phyloP scores from a whole-genome alignment of 2,888 invertebrate species.

The Lottia scabra region DNA sequence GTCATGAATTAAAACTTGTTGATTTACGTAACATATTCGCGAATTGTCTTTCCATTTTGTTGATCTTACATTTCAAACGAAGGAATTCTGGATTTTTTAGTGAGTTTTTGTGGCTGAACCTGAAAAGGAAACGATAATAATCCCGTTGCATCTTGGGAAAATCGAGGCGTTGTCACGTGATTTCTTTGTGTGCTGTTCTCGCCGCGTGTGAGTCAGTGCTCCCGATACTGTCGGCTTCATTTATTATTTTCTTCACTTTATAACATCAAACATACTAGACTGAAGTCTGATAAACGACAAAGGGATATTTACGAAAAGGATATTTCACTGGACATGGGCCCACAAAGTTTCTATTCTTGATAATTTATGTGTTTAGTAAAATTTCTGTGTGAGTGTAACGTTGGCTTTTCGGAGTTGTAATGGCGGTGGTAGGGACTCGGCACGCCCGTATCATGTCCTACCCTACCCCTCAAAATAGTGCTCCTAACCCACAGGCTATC shows the following conservation, averaged over 20 bases:
- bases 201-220: conserved; percentile 65
- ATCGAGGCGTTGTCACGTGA: conserved; percentile 66
- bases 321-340: conserved; percentile 21
- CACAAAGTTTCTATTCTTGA: conserved; percentile 30
- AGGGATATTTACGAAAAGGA: neutral
- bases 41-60: too few relatives aligned
- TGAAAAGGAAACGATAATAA: conserved; percentile 3
- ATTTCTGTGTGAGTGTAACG: conserved; percentile 37
- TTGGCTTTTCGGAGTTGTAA: conserved; percentile 64
- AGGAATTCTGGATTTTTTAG: neutral
- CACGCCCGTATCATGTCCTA: conserved; percentile 78
- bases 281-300: neutral
- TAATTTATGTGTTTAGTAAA: conserved; percentile 19
- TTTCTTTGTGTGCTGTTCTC: conserved; percentile 65
- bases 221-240: conserved; percentile 17
- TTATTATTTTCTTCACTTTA: neutral
- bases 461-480: conserved; percentile 69
- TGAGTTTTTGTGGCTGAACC: neutral
- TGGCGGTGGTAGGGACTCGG: conserved; percentile 81
- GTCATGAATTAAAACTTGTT: too few relatives aligned
- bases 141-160: conserved; percentile 54
- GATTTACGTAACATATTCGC: too few relatives aligned
- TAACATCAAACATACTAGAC: too few relatives aligned
- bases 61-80: too few relatives aligned
- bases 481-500: conserved; percentile 73